Percentiles rank a stretch among this genome's conserved stretches.
These are phyloP conservation scores for Drosophila subsilvestris DNA, from an alignment of 2,888 invertebrate species.

Conservation along the genomic window DNA sequence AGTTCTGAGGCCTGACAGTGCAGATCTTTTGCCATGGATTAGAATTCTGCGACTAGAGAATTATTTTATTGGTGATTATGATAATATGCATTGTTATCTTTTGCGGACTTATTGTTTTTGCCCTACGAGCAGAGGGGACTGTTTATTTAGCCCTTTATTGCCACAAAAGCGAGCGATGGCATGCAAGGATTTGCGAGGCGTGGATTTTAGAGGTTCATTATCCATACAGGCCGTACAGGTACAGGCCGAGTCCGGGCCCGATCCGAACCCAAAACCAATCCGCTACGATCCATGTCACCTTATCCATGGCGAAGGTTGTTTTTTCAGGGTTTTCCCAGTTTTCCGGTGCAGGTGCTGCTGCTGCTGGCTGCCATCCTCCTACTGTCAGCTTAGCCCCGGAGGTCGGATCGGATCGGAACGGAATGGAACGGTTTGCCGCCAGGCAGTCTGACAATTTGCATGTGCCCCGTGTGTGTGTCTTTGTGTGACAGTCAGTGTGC, in stretches of 20 bases:
- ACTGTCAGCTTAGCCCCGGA: slow-evolving; percentile 45
- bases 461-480: slow-evolving; percentile 36
- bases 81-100: slow-evolving; percentile 63
- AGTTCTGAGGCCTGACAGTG: slow-evolving; percentile 5
- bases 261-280: background rate
- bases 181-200: slow-evolving; percentile 64
- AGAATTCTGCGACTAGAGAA: slow-evolving; percentile 13
- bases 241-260: slow-evolving; percentile 20
- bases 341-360: slow-evolving; percentile 61
- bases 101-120: slow-evolving; percentile 57
- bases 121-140: slow-evolving; percentile 17
- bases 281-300: background rate
- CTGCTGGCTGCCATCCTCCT: slow-evolving; percentile 1
- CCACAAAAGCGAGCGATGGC: slow-evolving; percentile 25
- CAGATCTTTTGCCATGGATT: slow-evolving; percentile 13
- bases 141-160: slow-evolving; percentile 65
- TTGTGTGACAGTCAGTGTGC: slow-evolving; percentile 1
- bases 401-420: background rate
- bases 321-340: slow-evolving; percentile 55
- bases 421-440: slow-evolving; percentile 53
- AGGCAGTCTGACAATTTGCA: slow-evolving; percentile 72
- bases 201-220: slow-evolving; percentile 81
- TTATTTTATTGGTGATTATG: slow-evolving; percentile 78
- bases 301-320: background rate
- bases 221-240: slow-evolving; percentile 10